Percentiles rank a stretch among this genome's conserved stretches.
Conservation (phyloP, 2,888 invertebrate species). For the Papilio demoleus region DNA sequence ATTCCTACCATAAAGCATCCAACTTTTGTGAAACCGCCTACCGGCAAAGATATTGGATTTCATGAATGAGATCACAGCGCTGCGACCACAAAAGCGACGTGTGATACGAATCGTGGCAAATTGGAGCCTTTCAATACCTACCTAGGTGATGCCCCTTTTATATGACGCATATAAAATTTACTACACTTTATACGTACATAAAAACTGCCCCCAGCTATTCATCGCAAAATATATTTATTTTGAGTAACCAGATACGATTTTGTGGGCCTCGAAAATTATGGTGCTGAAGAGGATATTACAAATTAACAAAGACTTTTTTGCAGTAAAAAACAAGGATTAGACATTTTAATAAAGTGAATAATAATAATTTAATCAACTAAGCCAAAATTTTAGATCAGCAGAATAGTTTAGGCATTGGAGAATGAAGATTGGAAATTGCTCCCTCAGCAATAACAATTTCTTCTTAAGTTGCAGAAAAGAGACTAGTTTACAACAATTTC, state of each 20-base stretch:
- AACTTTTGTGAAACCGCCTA: slow-evolving; percentile 23
- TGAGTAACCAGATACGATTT: background rate
- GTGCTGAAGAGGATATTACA: background rate
- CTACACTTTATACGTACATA: slow-evolving; percentile 24
- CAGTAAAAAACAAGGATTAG: too few relatives aligned
- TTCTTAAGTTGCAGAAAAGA: too few relatives aligned
- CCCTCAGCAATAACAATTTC: too few relatives aligned
- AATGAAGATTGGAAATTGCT: too few relatives aligned
- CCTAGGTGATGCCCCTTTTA: slow-evolving; percentile 38
- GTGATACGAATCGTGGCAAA: slow-evolving; percentile 40
- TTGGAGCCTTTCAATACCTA: slow-evolving; percentile 35
- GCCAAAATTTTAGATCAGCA: too few relatives aligned
- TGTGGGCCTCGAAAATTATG: background rate
- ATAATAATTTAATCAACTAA: too few relatives aligned
- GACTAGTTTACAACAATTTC: too few relatives aligned
- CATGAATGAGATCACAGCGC: slow-evolving; percentile 37
- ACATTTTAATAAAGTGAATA: too few relatives aligned
- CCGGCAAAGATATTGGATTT: slow-evolving; percentile 39
- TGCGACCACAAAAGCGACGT: slow-evolving; percentile 38
- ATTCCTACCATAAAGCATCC: slow-evolving; percentile 17
- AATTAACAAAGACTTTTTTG: too few relatives aligned
- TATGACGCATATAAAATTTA: slow-evolving; percentile 32
- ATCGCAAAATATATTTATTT: background rate
- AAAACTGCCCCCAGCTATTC: background rate
- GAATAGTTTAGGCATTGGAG: too few relatives aligned